Evolutionary conservation across 2,113 vertebrate genomes (phyloP).

Genomic region (Spheniscus mendiculus): DNA sequence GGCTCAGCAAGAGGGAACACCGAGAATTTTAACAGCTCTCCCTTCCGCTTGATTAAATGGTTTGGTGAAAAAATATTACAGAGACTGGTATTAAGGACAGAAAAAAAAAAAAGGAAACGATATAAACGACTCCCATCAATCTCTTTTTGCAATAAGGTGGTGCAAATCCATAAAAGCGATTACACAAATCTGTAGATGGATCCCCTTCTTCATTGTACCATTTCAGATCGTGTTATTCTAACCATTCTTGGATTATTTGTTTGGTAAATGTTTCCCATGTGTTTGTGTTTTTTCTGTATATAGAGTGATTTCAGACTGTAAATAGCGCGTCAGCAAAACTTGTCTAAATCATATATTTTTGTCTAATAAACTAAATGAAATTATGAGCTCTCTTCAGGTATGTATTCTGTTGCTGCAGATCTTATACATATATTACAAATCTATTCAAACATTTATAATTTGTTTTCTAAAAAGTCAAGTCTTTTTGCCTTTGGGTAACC

Average conservation of each 20-base stretch:
- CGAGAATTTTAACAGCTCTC: constrained; percentile 93
- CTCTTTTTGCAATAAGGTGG: constrained; percentile 81
- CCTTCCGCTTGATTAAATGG: constrained; percentile 90
- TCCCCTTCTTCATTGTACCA: constrained; percentile 83
- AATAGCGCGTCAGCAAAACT: constrained; percentile 95
- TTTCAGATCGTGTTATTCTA: constrained; percentile 79
- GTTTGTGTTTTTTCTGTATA: constrained; percentile 93
- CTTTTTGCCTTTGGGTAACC: not conserved
- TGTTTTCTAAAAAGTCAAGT: not conserved
- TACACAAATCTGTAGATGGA: constrained; percentile 86
- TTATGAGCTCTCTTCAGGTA: constrained; percentile 50
- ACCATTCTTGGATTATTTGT: constrained; percentile 77
- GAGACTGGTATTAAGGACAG: constrained; percentile 73
- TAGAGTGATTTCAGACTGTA: constrained; percentile 98
- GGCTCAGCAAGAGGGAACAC: constrained; percentile 91
- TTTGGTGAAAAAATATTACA: constrained; percentile 58
- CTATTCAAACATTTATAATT: not conserved
- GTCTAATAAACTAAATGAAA: constrained; percentile 99
- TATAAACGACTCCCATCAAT: constrained; percentile 69
- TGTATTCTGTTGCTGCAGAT: constrained; percentile 36
- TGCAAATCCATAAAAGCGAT: constrained; percentile 81
- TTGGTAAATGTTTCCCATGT: constrained; percentile 86
- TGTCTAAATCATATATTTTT: constrained; percentile 99
- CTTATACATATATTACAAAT: not conserved
- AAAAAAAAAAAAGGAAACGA: constrained; percentile 53